Conservation (phyloP, 1,140 invertebrate species). For the Dufourea novaeangliae region DNA sequence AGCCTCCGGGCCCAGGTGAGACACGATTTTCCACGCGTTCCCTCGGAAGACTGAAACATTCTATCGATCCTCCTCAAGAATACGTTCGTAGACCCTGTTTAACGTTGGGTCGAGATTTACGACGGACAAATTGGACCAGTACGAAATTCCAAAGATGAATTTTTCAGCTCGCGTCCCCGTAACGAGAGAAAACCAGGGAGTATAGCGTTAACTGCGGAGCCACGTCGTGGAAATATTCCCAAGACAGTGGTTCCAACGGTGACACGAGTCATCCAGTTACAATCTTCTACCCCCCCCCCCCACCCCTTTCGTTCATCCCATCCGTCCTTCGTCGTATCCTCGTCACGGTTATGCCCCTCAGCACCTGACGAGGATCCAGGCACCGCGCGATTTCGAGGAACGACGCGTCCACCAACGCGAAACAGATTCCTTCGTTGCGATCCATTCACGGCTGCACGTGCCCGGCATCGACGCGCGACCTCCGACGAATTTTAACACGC, state of each 20-base stretch:
- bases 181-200: not conserved
- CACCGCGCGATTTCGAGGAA: not conserved
- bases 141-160: not conserved
- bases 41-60: not conserved
- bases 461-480: constrained; percentile 35
- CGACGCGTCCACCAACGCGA: constrained; percentile 14
- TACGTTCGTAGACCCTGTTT: not conserved
- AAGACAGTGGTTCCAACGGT: not conserved
- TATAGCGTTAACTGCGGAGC: not conserved
- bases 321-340: no score
- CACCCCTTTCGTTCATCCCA: not conserved
- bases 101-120: not conserved
- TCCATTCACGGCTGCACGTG: constrained; percentile 53
- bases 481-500: constrained; percentile 40
- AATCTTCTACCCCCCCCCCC: not conserved
- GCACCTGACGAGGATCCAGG: not conserved
- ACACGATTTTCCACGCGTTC: not conserved
- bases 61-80: not conserved
- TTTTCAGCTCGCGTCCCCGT: not conserved
- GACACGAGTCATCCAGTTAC: constrained; percentile 21
- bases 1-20: no score
- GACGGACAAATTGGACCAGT: not conserved
- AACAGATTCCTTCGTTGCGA: constrained; percentile 57
- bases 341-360: not conserved
- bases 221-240: not conserved